Conservation (phyloP, 2,797 vertebrate species). For the Micropoecilia bifurca region DNA sequence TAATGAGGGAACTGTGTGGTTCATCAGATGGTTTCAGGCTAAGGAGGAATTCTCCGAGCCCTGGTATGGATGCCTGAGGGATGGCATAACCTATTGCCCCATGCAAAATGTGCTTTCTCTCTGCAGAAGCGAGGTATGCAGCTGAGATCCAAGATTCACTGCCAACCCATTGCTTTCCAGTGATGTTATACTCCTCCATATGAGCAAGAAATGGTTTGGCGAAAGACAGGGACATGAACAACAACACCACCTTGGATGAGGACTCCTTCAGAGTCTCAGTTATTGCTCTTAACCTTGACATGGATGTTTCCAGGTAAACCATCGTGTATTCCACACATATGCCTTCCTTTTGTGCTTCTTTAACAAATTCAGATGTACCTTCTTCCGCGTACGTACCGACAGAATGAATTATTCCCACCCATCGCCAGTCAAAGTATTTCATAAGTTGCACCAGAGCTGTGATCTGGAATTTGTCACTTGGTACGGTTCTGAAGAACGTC, state of each 20-base stretch:
- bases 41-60: slow-evolving; percentile 64
- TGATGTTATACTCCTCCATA: slow-evolving; percentile 59
- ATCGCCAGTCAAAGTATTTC: slow-evolving; percentile 75
- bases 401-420: slow-evolving; percentile 66
- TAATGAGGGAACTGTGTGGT: slow-evolving; percentile 50
- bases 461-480: slow-evolving; percentile 70
- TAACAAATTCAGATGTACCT: slow-evolving; percentile 46
- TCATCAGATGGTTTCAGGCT: slow-evolving; percentile 63
- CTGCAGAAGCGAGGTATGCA: slow-evolving; percentile 46
- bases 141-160: slow-evolving; percentile 69
- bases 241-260: slow-evolving; percentile 63
- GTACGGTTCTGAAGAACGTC: slow-evolving; percentile 72
- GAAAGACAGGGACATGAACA: slow-evolving; percentile 61
- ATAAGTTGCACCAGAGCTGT: slow-evolving; percentile 63
- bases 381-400: slow-evolving; percentile 26
- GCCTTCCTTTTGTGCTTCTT: slow-evolving; percentile 47
- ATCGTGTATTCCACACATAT: slow-evolving; percentile 70
- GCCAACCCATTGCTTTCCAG: slow-evolving; percentile 70
- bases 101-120: slow-evolving; percentile 56
- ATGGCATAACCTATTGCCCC: slow-evolving; percentile 70
- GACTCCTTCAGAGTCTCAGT: slow-evolving; percentile 46
- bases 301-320: background rate
- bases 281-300: fast-evolving
- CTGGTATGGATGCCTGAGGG: slow-evolving; percentile 55
- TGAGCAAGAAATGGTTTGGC: slow-evolving; percentile 41